Percentiles rank a stretch among this genome's conserved stretches.
phyloP scores from a whole-genome alignment of 2,113 vertebrate genomes.

The Gallinago media region DNA sequence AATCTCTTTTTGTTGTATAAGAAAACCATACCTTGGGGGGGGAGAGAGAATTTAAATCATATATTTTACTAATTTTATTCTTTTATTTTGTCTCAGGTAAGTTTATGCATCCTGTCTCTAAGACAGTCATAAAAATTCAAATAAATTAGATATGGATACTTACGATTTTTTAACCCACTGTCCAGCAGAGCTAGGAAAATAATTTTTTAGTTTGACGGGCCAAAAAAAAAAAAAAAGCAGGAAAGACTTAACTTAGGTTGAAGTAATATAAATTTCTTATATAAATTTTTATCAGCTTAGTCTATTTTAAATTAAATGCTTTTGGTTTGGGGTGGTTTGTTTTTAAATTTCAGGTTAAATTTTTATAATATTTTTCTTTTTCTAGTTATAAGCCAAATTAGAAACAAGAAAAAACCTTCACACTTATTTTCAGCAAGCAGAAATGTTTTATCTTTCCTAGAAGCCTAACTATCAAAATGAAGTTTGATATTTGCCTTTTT shows the following conservation, averaged over 20 bases:
- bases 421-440: not conserved
- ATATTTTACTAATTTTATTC: not conserved
- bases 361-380: not conserved
- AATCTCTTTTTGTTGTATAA: not conserved
- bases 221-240: not conserved
- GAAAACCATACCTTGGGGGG: not conserved
- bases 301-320: not conserved
- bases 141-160: not conserved
- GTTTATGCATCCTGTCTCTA: not conserved
- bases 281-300: not conserved
- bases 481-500: not conserved
- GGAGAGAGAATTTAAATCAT: too few species aligned
- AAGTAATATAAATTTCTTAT: not conserved
- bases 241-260: not conserved
- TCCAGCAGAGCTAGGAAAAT: not conserved
- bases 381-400: not conserved
- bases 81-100: not conserved
- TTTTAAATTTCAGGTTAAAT: not conserved
- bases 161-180: not conserved
- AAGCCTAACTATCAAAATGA: not conserved
- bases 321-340: not conserved
- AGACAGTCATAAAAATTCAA: not conserved
- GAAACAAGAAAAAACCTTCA: not conserved
- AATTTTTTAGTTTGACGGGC: not conserved
- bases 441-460: not conserved